Evolutionary conservation across 2,888 invertebrate species (phyloP), one percentile per base, ranked within the genome.

Genomic region (Anodontia alba): DNA sequence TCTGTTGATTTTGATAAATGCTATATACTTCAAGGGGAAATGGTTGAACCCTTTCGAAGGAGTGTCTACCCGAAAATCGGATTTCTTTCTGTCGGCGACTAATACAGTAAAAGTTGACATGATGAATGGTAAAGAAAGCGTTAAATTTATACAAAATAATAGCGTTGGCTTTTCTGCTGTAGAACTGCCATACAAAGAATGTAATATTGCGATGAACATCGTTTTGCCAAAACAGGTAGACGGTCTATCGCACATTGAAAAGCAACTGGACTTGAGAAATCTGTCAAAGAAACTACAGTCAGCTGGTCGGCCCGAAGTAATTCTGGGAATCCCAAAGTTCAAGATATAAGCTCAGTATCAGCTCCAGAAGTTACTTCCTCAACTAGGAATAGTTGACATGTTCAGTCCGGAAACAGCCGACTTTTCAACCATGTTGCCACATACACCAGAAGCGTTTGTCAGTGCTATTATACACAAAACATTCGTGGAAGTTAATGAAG

Each of bases 81-180:
- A 96, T 1, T 98, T 98, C 95, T 95, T 80, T 51, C 71, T 86
- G 0, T 8, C 38, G 12, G 12, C 12, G 38, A 12, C 7, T 12
- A 38, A 38, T 8, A 23, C 31, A 15, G 67, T 74, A 0, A 43
- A 70, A 0, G 95, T 96, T 0, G 97, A 96, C 89, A 98, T 98
- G 97, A 96, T 96, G 88, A 95, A 96, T n/a, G 96, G 95, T 0
- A 43, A 62, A 15, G 95, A 96, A 81, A 97, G 97, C 91, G 96
- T 96, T 89, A 96, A 95, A 84, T 94, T 73, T 43, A 81, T 74
- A 1, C 33, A 68, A 0, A 76, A 76, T 36, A 96, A 96, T 73
- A 95, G 96, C 1, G 95, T 98, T 84, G 96, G 96, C 92, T 96
- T 97, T 74, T 97, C 97, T 93, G 95, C 97, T 10, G 93, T 98